These are phyloP conservation scores for Nanger granti DNA, from an alignment of 2,113 vertebrate genomes.

Conservation along the genomic window DNA sequence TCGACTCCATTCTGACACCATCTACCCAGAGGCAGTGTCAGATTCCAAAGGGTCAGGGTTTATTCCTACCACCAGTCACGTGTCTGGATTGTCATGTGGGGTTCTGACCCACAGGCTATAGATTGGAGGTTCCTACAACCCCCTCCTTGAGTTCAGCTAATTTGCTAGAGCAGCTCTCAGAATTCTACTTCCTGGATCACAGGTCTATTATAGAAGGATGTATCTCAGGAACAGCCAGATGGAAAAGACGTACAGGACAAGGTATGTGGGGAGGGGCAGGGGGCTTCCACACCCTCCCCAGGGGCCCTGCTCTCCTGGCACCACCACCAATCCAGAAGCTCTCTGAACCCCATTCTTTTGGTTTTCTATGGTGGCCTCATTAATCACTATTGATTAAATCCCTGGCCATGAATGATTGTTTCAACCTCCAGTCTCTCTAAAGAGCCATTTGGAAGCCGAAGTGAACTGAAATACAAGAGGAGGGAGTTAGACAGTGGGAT, in stretches of 20 bases:
- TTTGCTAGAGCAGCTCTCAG: not conserved
- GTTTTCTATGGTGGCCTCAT: not conserved
- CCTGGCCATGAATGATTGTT: not conserved
- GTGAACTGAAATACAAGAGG: not conserved
- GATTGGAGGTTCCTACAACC: not conserved
- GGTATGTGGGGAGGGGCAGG: not conserved
- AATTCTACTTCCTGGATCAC: not conserved
- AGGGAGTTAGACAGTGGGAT: not conserved
- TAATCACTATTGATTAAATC: not conserved
- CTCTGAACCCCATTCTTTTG: not conserved
- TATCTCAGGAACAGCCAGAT: not conserved
- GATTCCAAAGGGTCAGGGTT: not conserved
- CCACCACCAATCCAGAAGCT: not conserved
- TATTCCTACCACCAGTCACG: not conserved
- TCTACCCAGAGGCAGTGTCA: not conserved
- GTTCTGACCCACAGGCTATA: not conserved
- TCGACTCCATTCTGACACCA: not conserved
- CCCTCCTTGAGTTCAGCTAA: not conserved
- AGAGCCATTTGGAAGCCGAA: not conserved
- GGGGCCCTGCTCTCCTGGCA: not conserved
- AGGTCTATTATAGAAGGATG: not conserved
- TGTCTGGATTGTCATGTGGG: not conserved
- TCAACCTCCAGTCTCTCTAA: not conserved
- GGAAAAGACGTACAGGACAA: not conserved
- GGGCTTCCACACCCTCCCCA: not conserved